Conservation (phyloP, 2,888 invertebrate genomes). For the Lacanobia wlatinum region DNA sequence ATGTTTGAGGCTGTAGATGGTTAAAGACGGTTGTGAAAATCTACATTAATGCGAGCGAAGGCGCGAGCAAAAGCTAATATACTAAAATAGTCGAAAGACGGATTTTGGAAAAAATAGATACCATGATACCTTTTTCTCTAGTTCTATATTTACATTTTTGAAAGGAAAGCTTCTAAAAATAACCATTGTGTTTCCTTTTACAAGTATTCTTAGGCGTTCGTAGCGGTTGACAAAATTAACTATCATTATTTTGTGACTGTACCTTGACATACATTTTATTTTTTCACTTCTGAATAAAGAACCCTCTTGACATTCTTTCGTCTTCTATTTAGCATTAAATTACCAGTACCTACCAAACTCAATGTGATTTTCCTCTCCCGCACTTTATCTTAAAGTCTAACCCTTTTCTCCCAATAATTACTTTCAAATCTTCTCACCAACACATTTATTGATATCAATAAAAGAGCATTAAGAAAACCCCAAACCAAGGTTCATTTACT, state of each 20-base stretch:
- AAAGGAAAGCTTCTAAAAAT: neutral
- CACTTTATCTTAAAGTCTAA: neutral
- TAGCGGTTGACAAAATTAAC: neutral
- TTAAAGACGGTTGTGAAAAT: too few species aligned
- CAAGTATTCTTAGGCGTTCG: neutral
- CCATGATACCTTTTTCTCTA: neutral
- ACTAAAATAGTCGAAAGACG: neutral
- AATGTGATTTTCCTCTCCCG: neutral
- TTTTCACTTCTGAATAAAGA: neutral
- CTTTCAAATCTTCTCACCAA: neutral
- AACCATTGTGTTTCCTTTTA: neutral
- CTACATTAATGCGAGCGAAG: too few species aligned
- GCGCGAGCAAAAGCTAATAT: too few species aligned
- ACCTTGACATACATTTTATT: neutral
- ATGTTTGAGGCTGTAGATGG: too few species aligned
- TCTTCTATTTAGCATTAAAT: neutral
- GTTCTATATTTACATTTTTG: neutral
- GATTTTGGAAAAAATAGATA: neutral
- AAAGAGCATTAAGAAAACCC: conserved; percentile 78
- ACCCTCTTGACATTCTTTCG: neutral
- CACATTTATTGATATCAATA: conserved; percentile 73
- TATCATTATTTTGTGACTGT: neutral
- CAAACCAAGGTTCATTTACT: conserved; percentile 67
- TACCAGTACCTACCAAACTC: neutral
- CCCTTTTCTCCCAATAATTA: neutral